phyloP scores from a whole-genome alignment of 2,797 vertebrate species.

The Notamacropus eugenii region DNA sequence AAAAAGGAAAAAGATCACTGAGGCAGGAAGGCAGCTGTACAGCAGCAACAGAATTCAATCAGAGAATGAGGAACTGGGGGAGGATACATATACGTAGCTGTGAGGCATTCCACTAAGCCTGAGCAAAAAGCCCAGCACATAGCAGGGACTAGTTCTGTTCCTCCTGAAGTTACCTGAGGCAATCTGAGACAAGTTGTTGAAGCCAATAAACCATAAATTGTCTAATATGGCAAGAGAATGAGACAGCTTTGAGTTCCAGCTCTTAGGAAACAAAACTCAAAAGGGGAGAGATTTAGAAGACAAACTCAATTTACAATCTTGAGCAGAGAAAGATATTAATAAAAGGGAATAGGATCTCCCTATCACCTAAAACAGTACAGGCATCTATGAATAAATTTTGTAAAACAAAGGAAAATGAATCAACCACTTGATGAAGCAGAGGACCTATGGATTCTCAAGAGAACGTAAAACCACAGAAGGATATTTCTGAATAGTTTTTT shows the following conservation, averaged over 20 bases:
- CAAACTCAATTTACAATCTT: neutral
- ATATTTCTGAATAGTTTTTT: neutral
- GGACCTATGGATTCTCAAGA: neutral
- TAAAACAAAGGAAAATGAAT: neutral
- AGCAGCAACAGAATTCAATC: neutral
- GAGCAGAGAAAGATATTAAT: neutral
- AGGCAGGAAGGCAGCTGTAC: neutral
- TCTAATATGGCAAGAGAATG: neutral
- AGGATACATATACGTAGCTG: no score
- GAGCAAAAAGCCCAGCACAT: no score
- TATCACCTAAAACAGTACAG: neutral
- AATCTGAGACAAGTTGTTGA: neutral
- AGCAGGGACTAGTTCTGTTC: no score
- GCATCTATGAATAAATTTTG: neutral
- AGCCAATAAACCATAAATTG: neutral
- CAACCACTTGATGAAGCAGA: neutral
- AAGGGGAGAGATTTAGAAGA: neutral
- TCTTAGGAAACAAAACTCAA: neutral
- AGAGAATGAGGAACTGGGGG: neutral
- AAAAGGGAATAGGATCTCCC: neutral
- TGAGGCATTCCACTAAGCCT: neutral
- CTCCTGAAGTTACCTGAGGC: neutral
- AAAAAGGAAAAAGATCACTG: neutral
- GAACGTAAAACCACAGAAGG: neutral
- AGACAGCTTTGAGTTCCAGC: neutral